Percentiles rank a stretch among this genome's conserved stretches.
phyloP scores from a whole-genome alignment of 2,797 vertebrate genomes.

The Paramormyrops hopkinsi region DNA sequence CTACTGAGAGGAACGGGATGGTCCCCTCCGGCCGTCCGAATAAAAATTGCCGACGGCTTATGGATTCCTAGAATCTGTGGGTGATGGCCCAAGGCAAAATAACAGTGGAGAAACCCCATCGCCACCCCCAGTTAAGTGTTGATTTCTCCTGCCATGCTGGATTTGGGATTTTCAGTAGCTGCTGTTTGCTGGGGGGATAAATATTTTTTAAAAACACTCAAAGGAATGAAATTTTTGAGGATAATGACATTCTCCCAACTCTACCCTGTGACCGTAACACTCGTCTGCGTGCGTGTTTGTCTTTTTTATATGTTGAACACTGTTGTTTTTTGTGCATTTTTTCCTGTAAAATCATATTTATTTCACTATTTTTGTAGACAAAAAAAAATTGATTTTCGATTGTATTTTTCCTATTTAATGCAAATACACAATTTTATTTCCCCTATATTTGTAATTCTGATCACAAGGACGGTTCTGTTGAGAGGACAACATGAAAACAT shows the following conservation, averaged over 20 bases:
- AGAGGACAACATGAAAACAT: constrained; percentile 62
- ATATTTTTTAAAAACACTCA: constrained; percentile 7
- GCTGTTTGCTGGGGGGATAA: constrained; percentile 26
- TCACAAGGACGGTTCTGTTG: constrained; percentile 78
- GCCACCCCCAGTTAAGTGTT: neutral
- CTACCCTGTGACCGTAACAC: constrained; percentile 59
- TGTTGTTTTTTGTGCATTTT: constrained; percentile 64
- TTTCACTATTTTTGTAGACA: constrained; percentile 99
- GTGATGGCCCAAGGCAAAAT: neutral
- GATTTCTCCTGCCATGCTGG: neutral
- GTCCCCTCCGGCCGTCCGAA: neutral
- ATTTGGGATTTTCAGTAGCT: constrained; percentile 7
- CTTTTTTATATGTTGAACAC: constrained; percentile 87
- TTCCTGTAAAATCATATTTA: constrained; percentile 89
- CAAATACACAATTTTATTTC: constrained; percentile 72
- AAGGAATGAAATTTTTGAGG: constrained; percentile 6
- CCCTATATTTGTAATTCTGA: constrained; percentile 73
- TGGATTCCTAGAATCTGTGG: neutral
- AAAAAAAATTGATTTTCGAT: constrained; percentile 89
- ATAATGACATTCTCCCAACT: constrained; percentile 1
- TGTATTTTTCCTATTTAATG: constrained; percentile 99
- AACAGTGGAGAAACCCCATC: neutral
- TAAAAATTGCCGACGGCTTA: neutral
- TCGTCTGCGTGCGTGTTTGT: constrained; percentile 35
- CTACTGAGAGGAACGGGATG: neutral